Base-by-base conservation (phyloP, 35 echinoderm and acorn worm genomes). In the Apostichopus parvimensis region DNA sequence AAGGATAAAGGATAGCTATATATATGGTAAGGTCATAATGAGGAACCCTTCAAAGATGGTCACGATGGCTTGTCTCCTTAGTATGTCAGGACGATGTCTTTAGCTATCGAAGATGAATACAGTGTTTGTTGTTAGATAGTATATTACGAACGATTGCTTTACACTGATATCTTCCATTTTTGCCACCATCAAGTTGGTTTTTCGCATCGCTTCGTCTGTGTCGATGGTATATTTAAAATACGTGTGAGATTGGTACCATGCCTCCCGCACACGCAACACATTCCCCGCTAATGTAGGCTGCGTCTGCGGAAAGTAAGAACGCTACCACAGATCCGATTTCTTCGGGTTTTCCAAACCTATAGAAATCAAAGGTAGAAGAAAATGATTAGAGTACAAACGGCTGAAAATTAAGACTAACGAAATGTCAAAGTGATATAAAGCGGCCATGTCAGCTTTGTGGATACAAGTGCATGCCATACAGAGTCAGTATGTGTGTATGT, bases 341-440 rank as follows among this genome's bases (percentile, higher is more conserved):
- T 77, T 77, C 73, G 15, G 73, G 73, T 17, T 17, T 77, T 77
- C 73, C 73, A 0, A 12, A 17, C 73, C 73, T 77, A 77, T 1
- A 77, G 8, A 77, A 77, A 77, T 34, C 1, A 72, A 72, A 72
- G 68, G 68, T 3, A 72, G 1, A 72, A 1, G 68, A 72, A 72
- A 72, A 72, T 72, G 68, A 72, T 72, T 72, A 0, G 4, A 72
- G 68, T 72, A 72, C 68, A 72, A 72, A 72, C 68, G 68, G 68
- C 68, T 72, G 68, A 72, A 72, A 72, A 3, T 72, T 72, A 72
- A 72, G 68, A 72, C 68, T 72, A 72, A 72, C 3, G 68, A 72
- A 72, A 72, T 72, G 68, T 0, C 68, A 72, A 72, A 72, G 68
- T 72, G 68, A 72, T 72, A 72, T 72, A 72, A 72, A 72, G 68